Conservation (phyloP, 2,797 vertebrate species). For the Peromyscus nudipes region DNA sequence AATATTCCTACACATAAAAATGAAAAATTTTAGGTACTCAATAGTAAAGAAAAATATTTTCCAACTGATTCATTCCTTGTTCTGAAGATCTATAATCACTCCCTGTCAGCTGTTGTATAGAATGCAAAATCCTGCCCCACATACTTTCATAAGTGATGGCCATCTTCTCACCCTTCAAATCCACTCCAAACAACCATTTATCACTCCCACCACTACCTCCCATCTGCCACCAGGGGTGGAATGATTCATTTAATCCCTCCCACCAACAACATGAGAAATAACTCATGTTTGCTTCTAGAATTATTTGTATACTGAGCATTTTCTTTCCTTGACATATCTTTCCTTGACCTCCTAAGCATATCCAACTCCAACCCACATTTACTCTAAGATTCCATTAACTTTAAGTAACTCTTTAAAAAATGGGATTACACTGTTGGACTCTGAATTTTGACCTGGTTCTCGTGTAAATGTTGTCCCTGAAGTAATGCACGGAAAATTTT, state of each 20-base stretch:
- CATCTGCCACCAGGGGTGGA: background rate
- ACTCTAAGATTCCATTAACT: background rate
- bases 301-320: slow-evolving; percentile 14
- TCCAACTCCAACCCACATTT: background rate
- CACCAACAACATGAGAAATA: background rate
- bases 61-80: background rate
- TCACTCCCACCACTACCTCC: background rate
- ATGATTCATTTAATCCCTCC: background rate
- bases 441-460: background rate
- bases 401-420: slow-evolving; percentile 32
- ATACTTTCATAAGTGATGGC: background rate
- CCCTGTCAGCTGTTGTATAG: background rate
- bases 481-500: background rate
- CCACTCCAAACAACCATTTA: background rate
- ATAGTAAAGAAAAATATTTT: background rate
- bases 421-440: background rate
- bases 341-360: background rate
- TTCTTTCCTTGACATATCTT: slow-evolving; percentile 41
- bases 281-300: background rate
- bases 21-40: background rate
- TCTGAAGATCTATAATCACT: background rate
- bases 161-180: no score
- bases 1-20: background rate
- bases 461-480: background rate
- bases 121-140: background rate